phyloP scores from a whole-genome alignment of 2,888 invertebrate genomes.

The Meandrusa payeni region DNA sequence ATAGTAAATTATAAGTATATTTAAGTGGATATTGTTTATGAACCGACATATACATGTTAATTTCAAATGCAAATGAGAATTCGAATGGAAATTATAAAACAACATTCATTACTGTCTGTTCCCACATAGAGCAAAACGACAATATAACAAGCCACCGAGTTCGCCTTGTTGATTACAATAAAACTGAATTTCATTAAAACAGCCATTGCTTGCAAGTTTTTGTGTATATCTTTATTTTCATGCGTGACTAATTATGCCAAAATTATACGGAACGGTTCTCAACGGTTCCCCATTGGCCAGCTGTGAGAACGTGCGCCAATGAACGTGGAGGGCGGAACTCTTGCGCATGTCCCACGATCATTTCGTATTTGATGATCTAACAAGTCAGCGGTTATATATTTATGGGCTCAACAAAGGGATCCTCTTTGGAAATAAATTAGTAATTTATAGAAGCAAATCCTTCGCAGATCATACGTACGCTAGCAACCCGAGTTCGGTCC shows the following conservation, averaged over 20 bases:
- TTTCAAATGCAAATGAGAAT: conserved; percentile 19
- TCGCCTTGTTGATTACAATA: conserved; percentile 13
- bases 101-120: conserved; percentile 21
- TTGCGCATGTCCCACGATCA: conserved; percentile 47
- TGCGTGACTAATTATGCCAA: conserved; percentile 79
- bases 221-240: conserved; percentile 40
- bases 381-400: not conserved
- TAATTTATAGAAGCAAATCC: no score
- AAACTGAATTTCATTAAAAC: conserved; percentile 15
- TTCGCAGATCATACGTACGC: no score
- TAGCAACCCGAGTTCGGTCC: no score
- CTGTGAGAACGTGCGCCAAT: conserved; percentile 66
- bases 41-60: no score
- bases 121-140: conserved; percentile 9
- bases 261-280: conserved; percentile 62
- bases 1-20: no score
- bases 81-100: conserved; percentile 21
- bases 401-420: not conserved
- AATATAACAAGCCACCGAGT: not conserved
- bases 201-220: not conserved
- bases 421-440: no score
- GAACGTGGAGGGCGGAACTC: conserved; percentile 65
- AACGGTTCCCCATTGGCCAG: conserved; percentile 58
- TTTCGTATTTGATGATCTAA: not conserved
- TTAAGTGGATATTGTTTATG: no score